phyloP scores from a whole-genome alignment of 2,888 invertebrate genomes.

The Loripinus fragilis region DNA sequence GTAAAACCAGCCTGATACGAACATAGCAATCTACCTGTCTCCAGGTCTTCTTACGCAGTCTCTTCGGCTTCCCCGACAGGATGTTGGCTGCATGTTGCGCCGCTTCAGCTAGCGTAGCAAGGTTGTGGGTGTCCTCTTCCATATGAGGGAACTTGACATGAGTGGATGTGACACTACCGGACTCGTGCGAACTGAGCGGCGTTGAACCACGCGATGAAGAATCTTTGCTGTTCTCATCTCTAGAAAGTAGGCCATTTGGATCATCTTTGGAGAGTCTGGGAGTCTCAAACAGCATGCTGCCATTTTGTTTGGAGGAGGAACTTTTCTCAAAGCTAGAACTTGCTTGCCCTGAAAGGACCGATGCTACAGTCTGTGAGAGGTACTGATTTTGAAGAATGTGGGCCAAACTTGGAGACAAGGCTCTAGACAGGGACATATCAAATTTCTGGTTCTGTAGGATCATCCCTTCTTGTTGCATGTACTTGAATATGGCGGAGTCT shows the following conservation, averaged over 20 bases:
- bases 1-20: conserved; percentile 70
- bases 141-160: background rate
- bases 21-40: conserved; percentile 78
- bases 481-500: conserved; percentile 79
- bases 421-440: conserved; percentile 35
- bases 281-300: conserved; percentile 45
- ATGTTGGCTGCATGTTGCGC: conserved; percentile 63
- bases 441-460: conserved; percentile 50
- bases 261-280: conserved; percentile 5
- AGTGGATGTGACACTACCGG: background rate
- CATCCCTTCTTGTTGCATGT: conserved; percentile 80
- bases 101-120: conserved; percentile 74
- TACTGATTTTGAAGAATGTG: conserved; percentile 56
- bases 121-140: conserved; percentile 66
- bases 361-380: conserved; percentile 43
- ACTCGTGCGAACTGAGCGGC: conserved; percentile 7
- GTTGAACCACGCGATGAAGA: background rate
- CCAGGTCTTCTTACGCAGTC: conserved; percentile 82
- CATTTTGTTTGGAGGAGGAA: conserved; percentile 20
- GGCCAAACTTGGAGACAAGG: conserved; percentile 48
- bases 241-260: conserved; percentile 32
- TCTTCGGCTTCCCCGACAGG: conserved; percentile 67
- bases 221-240: conserved; percentile 30
- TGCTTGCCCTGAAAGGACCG: conserved; percentile 33
- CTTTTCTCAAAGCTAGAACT: conserved; percentile 20